Percentiles rank a stretch among this genome's conserved stretches.
These are phyloP conservation scores for Lethenteron reissneri DNA, from an alignment of 2,113 vertebrate genomes.

Conservation along the genomic window DNA sequence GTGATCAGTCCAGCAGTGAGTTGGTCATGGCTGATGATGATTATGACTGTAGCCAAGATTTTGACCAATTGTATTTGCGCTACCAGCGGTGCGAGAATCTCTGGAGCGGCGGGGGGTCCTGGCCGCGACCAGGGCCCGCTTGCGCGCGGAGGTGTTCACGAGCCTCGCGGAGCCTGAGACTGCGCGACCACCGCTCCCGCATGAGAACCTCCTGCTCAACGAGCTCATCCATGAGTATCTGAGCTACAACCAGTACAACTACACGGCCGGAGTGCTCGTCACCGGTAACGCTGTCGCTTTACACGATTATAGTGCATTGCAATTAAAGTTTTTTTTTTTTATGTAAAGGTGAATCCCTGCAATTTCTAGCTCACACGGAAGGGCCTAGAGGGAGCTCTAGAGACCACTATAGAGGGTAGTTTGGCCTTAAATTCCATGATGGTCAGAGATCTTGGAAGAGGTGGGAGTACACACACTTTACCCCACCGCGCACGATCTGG, in stretches of 20 bases:
- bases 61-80: background rate
- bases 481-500: no score
- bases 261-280: slow-evolving; percentile 46
- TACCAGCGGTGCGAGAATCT: slow-evolving; percentile 52
- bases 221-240: slow-evolving; percentile 81
- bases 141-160: slow-evolving; percentile 69
- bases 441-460: no score
- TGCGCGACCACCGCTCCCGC: slow-evolving; percentile 35
- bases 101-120: slow-evolving; percentile 58
- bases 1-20: no score
- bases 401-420: no score
- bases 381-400: background rate
- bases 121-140: slow-evolving; percentile 48
- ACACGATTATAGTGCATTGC: background rate
- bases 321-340: background rate
- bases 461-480: no score
- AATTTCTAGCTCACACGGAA: background rate
- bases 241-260: slow-evolving; percentile 67
- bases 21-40: no score
- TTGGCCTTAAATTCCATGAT: no score
- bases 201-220: slow-evolving; percentile 72
- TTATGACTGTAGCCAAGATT: no score
- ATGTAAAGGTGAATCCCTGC: no score
- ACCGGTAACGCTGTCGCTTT: slow-evolving; percentile 32
- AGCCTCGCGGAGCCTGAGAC: slow-evolving; percentile 49